phyloP scores from a whole-genome alignment of 2,113 vertebrate genomes.

The Etia nguti region DNA sequence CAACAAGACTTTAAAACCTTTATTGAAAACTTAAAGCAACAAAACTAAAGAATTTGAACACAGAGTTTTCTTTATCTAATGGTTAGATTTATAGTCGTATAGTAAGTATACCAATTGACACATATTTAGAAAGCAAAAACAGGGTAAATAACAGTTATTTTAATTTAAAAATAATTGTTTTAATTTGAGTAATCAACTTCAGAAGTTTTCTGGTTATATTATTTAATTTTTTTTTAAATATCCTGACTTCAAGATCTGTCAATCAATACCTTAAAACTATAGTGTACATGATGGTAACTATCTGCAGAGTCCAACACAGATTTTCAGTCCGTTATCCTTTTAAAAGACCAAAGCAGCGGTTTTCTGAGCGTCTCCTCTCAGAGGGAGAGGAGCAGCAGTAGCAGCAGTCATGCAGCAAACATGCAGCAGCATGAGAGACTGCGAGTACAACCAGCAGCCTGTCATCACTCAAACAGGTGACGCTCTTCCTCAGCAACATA shows the following conservation, averaged over 20 bases:
- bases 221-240: background rate
- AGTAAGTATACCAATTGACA: background rate
- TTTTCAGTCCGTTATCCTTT: background rate
- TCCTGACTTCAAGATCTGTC: background rate
- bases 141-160: background rate
- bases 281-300: background rate
- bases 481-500: constrained; percentile 12
- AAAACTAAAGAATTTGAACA: background rate
- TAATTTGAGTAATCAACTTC: background rate
- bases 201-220: background rate
- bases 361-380: background rate
- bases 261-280: background rate
- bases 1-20: background rate
- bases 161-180: background rate
- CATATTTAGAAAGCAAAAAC: background rate
- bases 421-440: background rate
- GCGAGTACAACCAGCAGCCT: background rate
- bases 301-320: background rate
- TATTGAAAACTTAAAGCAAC: background rate
- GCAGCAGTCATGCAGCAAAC: background rate
- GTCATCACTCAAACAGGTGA: constrained; percentile 24
- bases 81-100: background rate
- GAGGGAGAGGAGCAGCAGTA: background rate
- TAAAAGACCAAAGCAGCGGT: background rate
- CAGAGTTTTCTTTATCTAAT: background rate